Conservation (phyloP, 2,113 vertebrate genomes). For the Phocoena sinus region DNA sequence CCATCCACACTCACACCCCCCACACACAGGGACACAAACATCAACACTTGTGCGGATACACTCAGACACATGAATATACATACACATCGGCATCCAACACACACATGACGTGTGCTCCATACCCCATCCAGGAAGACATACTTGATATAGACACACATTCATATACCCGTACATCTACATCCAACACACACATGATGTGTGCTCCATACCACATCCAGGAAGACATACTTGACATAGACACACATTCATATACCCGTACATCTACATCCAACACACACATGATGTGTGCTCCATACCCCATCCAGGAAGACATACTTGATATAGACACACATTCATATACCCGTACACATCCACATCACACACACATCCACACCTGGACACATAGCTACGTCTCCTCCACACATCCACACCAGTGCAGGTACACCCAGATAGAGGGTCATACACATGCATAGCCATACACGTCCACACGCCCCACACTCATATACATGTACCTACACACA, state of each 20-base stretch:
- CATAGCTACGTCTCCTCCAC: too few relatives aligned
- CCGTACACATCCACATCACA: neutral
- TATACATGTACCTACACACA: neutral
- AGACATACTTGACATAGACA: too few relatives aligned
- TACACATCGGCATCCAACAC: neutral
- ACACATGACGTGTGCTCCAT: neutral
- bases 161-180: neutral
- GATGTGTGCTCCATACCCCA: neutral
- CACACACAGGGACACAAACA: neutral
- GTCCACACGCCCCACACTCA: neutral
- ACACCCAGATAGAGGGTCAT: neutral
- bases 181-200: too few relatives aligned
- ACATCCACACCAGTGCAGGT: neutral
- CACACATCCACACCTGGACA: too few relatives aligned
- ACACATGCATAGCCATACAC: too few relatives aligned
- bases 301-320: neutral
- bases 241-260: too few relatives aligned
- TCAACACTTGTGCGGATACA: neutral
- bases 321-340: neutral
- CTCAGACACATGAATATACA: neutral
- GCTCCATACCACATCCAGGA: too few relatives aligned
- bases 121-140: neutral
- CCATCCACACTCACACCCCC: neutral
- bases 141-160: neutral
- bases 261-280: neutral